Evolutionary conservation across 2,888 invertebrate species (phyloP).

Genomic region (Dugesia japonica): DNA sequence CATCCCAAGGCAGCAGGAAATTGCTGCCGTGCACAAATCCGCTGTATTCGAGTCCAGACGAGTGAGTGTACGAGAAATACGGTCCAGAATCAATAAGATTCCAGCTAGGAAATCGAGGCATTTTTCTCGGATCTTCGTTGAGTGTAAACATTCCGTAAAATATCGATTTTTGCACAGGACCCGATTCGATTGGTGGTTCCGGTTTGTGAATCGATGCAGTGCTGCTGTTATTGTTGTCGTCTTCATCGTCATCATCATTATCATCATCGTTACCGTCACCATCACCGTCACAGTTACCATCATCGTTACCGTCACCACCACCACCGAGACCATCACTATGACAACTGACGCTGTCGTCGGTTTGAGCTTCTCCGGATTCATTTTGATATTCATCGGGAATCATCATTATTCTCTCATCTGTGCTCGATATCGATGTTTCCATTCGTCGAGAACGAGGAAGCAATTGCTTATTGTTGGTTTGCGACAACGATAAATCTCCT

Average conservation of each 20-base stretch:
- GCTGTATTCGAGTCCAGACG: constrained; percentile 58
- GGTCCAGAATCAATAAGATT: constrained; percentile 73
- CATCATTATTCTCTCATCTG: not conserved
- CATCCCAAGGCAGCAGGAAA: constrained; percentile 81
- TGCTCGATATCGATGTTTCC: not conserved
- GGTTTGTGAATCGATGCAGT: not conserved
- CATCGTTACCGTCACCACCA: not conserved
- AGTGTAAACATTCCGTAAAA: constrained; percentile 17
- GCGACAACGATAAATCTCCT: not conserved
- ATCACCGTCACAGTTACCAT: not conserved
- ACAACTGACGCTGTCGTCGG: not conserved
- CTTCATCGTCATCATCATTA: not conserved
- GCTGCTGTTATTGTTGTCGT: constrained; percentile 13
- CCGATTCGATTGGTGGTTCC: not conserved
- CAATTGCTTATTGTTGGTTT: not conserved
- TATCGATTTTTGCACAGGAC: not conserved
- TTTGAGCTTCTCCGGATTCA: not conserved
- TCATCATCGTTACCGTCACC: constrained; percentile 3
- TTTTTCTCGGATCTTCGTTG: not conserved
- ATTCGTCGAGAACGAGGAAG: not conserved
- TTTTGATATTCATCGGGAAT: not conserved
- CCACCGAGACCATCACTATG: not conserved
- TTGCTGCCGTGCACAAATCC: constrained; percentile 76
- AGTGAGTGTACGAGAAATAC: constrained; percentile 71
- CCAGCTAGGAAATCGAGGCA: constrained; percentile 58